Evolutionary conservation across 2,113 vertebrate species (phyloP), one percentile per base, ranked within the genome.

Genomic region (Numenius arquata): DNA sequence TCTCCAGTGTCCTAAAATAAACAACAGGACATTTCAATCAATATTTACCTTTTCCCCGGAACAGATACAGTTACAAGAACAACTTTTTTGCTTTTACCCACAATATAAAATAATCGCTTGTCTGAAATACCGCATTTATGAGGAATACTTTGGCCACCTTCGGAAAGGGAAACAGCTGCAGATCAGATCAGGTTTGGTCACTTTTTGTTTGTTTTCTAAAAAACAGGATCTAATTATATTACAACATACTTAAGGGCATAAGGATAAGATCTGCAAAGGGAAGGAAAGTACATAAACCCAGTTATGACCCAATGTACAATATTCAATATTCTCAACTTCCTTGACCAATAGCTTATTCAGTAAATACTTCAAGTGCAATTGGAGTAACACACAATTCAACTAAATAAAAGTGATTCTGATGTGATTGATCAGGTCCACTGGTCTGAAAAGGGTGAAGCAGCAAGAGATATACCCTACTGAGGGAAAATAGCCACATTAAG

Each of bases 1-100:
- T 99, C 99, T 68, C 99, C 99, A 59, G 99, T 99, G 74, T 99
- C 99, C 99, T 99, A 96, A 92, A 97, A 96, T 5, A 96, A 91
- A 68, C n/a, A 97, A 79, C 23, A 78, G 34, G 19, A 62, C 22
- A 76, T 47, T 85, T 76, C n/a, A 58, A 65, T 55, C 53, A 85
- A 53, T 82, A 66, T 59, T 90, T 74, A 80, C 40, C 48, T 53
- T 38, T 89, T 83, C 62, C 32, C 21, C 48, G 58, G 45, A 88
- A 84, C 5, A 76, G 34, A 90, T 20, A 67, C 5, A 70, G 43
- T 43, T 74, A 65, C 52, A 82, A 18, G 15, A 75, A 84, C 17
- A 66, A 68, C 1, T 1, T 14, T 21, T 80, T 70, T n/a, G 34
- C 15, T 79, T 81, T 87, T 62, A 61, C 36, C 27, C 6, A 43